Conservation (phyloP, 1,140 invertebrate genomes). For the Kradibia gibbosae region DNA sequence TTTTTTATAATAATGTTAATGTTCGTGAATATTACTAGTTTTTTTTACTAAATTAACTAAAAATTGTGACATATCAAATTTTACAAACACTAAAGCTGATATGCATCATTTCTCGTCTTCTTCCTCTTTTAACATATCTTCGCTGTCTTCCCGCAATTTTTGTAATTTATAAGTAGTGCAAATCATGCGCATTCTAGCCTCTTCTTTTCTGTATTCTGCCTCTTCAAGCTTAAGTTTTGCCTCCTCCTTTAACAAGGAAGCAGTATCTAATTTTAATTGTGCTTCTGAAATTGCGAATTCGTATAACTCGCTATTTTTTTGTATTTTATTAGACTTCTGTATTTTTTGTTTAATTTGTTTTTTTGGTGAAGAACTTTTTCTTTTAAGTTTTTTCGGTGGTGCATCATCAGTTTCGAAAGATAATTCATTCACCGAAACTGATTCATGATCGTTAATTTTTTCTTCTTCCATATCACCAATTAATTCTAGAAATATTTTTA, state of each 20-base stretch:
- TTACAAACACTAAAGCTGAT: not conserved
- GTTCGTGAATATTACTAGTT: not conserved
- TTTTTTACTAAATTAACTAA: not conserved
- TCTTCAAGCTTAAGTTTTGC: constrained; percentile 60
- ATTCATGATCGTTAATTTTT: constrained; percentile 8
- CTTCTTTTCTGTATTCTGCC: constrained; percentile 60
- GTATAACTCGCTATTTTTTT: constrained; percentile 54
- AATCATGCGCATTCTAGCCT: constrained; percentile 58
- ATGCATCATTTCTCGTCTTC: constrained; percentile 1
- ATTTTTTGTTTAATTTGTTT: constrained; percentile 26
- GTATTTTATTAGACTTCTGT: constrained; percentile 21
- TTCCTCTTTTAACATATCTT: not conserved
- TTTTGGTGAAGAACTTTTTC: not conserved
- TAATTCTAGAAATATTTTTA: constrained; percentile 24
- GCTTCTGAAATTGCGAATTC: constrained; percentile 57
- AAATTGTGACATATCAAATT: not conserved
- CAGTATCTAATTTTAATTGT: constrained; percentile 60
- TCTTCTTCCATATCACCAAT: constrained; percentile 26
- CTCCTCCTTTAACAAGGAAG: constrained; percentile 59
- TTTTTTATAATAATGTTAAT: not conserved
- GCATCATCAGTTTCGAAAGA: not conserved
- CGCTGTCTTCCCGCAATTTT: constrained; percentile 54
- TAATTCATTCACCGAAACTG: constrained; percentile 14
- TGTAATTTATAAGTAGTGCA: constrained; percentile 58
- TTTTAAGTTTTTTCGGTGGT: constrained; percentile 23